Base-by-base conservation (phyloP, 1,140 invertebrate genomes). In the Dendroctonus ponderosae region DNA sequence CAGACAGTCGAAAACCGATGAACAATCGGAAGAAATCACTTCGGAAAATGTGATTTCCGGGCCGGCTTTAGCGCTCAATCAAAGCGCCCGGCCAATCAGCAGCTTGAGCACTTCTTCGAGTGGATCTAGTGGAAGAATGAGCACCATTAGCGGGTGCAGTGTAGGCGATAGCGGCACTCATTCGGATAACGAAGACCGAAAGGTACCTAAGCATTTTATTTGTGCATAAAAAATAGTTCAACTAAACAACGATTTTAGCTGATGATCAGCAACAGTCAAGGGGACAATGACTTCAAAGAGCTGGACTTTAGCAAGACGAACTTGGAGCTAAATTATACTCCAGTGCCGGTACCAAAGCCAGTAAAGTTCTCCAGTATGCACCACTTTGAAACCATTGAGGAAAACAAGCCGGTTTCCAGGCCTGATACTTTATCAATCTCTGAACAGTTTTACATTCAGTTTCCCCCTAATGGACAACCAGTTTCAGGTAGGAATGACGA, bases 141-240 rank as follows among this genome's bases (percentile, higher is more conserved):
- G 88, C 74, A 85, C 84, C 7, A 85, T 86, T 65, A 91, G 90
- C 72, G 89, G 88, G 3, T 86, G 86, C 15, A 91, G 90, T 72
- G 81, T 91, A 0, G 90, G 88, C 0, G 91, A 93, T 71, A 92
- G 90, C 73, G 91, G 91, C 57, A 91, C 90, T 0, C 90, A 92
- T 76, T 93, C 91, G 0, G 91, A 93, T 75, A 85, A 87, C 61
- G 91, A 93, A 67, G 90, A 91, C 37, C 84, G 86, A 72, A 85
- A 88, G 63, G 87, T 88, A n/a, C n/a, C n/a, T n/a, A 75, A 81
- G 9, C 50, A 26, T 8, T 40, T 12, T 52, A 15, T 26, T 52
- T 5, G 50, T 4, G 2, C 15, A 26, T 3, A 52, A 56, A 37
- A 56, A 56, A 56, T 3, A 3, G 40, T 38, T 39, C 4, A 12